Base-by-base conservation (phyloP, 2,888 invertebrate genomes). In the Herminia tarsipennalis region DNA sequence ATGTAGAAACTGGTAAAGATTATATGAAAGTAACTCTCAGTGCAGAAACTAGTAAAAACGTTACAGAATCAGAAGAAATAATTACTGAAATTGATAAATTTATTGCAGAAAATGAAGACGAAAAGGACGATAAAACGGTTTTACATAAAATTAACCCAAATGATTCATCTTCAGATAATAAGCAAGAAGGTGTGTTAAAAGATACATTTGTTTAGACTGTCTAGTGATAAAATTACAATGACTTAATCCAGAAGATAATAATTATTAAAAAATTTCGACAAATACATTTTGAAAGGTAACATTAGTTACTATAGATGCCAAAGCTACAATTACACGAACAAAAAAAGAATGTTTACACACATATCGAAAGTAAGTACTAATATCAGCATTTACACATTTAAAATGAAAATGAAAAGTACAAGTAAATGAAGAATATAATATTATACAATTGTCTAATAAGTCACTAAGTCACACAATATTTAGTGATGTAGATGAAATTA, bases 21-120 rank as follows among this genome's bases (percentile, higher is more conserved):
- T 37, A 32, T 3, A 41, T 50, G 8, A 48, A 42, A 40, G 3
- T 52, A 30, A 30, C 18, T 1, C 30, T 64, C 3, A 61, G 64
- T 14, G 56, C 62, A 2, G 66, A 69, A 46, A 58, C 67, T 9
- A 67, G 67, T 17, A 66, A 63, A 47, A 66, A 67, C 12, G 65
- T 64, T 28, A 59, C 58, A 0, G 62, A 70, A 28, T 67, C 70
- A 3, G 55, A 69, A 5, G 61, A 67, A 20, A 59, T 66, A 21
- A 57, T 70, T 8, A 44, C 66, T 2, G 41, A 47, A 46, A 66
- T 70, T 8, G 59, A 59, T n/a, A 65, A 53, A 30, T 42, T 29
- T 20, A 34, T 27, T 4, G 17, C 33, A 2, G 5, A 18, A 12
- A 21, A 33, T 21, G 14, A 21, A 10, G 27, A 14, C 10, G 8